A percentile compares a stretch with the other conserved stretches of the same genome.
Conservation (phyloP, 2,113 vertebrate species). For the Lamprologus speciosus region DNA sequence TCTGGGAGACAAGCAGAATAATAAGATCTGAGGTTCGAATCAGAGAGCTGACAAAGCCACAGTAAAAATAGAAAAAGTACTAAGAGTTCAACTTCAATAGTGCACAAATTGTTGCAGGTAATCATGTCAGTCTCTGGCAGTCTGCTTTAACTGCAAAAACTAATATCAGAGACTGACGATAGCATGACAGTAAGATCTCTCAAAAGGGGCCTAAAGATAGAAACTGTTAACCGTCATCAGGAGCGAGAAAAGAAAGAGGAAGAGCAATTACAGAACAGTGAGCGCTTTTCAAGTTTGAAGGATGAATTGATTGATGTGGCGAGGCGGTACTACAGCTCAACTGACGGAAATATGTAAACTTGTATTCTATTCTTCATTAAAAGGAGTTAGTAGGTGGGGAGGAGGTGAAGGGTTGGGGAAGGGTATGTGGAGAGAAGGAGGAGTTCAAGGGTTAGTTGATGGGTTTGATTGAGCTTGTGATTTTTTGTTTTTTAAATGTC, state of each 20-base stretch:
- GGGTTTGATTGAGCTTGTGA: not conserved
- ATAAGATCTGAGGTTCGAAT: conserved; percentile 13
- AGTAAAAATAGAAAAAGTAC: conserved; percentile 19
- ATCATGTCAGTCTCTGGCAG: not conserved
- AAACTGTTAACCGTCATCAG: not conserved
- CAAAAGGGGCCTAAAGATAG: conserved; percentile 9
- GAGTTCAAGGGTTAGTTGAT: conserved; percentile 19
- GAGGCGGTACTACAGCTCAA: conserved; percentile 61
- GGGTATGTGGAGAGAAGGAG: not conserved
- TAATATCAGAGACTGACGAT: not conserved
- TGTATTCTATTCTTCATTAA: conserved; percentile 71
- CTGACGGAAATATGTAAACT: conserved; percentile 68
- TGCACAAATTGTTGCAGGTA: conserved; percentile 27
- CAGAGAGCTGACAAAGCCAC: conserved; percentile 21
- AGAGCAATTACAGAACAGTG: conserved; percentile 1
- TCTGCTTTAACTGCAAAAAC: not conserved
- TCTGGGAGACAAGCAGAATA: not conserved
- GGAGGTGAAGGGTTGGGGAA: not conserved
- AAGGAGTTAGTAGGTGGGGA: conserved; percentile 27
- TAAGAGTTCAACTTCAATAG: conserved; percentile 33
- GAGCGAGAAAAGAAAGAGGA: not conserved
- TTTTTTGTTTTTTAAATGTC: conserved; percentile 43
- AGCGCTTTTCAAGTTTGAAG: conserved; percentile 35
- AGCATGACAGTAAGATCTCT: conserved; percentile 8
- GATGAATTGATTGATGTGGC: conserved; percentile 24